A percentile compares a stretch with the other conserved stretches of the same genome.
phyloP scores from a whole-genome alignment of 2,888 invertebrate species.

The Erpobdella octoculata region DNA sequence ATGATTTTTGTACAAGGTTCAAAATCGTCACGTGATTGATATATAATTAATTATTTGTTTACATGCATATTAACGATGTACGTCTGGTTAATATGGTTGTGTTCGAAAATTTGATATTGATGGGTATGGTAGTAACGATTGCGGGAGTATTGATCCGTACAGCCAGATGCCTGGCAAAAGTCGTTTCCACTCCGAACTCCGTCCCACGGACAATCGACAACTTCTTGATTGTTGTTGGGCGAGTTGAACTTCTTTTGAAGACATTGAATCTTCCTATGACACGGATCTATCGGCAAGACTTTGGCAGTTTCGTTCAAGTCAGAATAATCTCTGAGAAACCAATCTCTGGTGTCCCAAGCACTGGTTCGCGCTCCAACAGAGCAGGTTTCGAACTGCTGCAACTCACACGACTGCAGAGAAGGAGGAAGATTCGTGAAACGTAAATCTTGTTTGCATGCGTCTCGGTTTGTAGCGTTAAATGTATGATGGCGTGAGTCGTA shows the following conservation, averaged over 20 bases:
- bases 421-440: neutral
- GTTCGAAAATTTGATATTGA: slow-evolving; percentile 19
- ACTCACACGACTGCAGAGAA: neutral
- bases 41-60: neutral
- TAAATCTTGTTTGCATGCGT: neutral
- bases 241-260: neutral
- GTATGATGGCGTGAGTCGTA: neutral
- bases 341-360: neutral
- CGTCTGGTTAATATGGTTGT: slow-evolving; percentile 28
- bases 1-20: too few relatives aligned
- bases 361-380: neutral
- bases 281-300: neutral
- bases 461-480: neutral
- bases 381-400: neutral
- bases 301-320: neutral
- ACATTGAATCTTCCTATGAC: too few relatives aligned
- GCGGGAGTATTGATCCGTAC: neutral
- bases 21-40: too few relatives aligned
- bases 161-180: neutral
- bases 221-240: neutral
- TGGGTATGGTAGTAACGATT: neutral
- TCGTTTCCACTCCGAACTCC: neutral
- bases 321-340: neutral
- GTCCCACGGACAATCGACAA: neutral
- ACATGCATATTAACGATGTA: slow-evolving; percentile 27